Evolutionary conservation across 2,888 invertebrate species (phyloP).

Genomic region (Nipponacmea schrenckii): DNA sequence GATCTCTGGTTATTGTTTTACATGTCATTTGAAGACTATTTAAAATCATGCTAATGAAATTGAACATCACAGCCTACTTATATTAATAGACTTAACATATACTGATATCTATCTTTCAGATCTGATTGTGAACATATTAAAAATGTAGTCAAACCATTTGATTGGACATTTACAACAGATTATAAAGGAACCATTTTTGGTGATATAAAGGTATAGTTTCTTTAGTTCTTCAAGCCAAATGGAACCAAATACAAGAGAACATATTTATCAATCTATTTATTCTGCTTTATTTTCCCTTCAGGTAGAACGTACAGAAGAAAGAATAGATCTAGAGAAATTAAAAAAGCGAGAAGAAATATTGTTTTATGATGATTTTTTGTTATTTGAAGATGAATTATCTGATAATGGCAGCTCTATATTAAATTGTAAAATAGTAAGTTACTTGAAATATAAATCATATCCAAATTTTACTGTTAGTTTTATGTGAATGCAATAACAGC

Average conservation of each 20-base stretch:
- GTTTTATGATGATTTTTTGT: slow-evolving; percentile 90
- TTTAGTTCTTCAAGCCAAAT: neutral
- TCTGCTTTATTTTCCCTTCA: slow-evolving; percentile 24
- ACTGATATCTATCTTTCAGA: slow-evolving; percentile 69
- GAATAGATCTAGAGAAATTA: slow-evolving; percentile 87
- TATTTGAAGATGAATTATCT: slow-evolving; percentile 98
- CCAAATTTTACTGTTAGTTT: too few relatives aligned
- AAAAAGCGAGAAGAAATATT: slow-evolving; percentile 90
- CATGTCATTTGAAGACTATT: too few relatives aligned
- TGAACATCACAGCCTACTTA: too few relatives aligned
- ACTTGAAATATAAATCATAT: neutral
- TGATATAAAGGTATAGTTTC: slow-evolving; percentile 16
- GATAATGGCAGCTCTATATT: slow-evolving; percentile 94
- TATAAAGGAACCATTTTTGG: slow-evolving; percentile 79
- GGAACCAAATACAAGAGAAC: too few relatives aligned
- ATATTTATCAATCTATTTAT: too few relatives aligned
- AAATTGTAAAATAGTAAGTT: slow-evolving; percentile 88
- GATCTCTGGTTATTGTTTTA: too few relatives aligned
- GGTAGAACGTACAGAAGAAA: slow-evolving; percentile 74
- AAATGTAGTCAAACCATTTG: slow-evolving; percentile 86
- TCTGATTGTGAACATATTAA: slow-evolving; percentile 73
- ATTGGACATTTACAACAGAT: slow-evolving; percentile 96
- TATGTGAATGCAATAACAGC: too few relatives aligned
- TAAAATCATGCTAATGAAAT: too few relatives aligned
- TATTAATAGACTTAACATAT: neutral